Conservation (phyloP, 2,888 invertebrate genomes). For the Pyrrhia umbra region DNA sequence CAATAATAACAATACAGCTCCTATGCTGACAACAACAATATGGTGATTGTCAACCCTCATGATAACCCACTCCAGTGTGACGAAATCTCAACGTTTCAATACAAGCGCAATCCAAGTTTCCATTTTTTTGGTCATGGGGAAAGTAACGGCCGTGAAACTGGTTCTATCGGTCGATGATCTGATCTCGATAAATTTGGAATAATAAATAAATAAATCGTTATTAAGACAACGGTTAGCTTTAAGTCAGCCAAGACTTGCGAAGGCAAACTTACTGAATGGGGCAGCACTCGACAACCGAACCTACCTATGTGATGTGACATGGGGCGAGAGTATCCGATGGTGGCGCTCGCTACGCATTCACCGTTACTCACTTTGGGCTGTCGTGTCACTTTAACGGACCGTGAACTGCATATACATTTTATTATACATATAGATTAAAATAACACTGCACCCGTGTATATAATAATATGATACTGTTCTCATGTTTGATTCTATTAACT, state of each 20-base stretch:
- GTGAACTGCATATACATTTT: conserved; percentile 12
- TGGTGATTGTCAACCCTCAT: neutral
- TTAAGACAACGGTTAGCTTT: conserved; percentile 4
- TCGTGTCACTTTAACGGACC: neutral
- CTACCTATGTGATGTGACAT: conserved; percentile 18
- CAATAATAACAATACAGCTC: neutral
- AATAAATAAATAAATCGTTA: too few species aligned
- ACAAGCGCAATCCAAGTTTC: neutral
- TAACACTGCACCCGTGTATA: conserved; percentile 11
- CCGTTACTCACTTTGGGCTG: conserved; percentile 40
- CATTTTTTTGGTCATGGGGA: conserved; percentile 8
- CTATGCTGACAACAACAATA: neutral
- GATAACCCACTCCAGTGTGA: conserved; percentile 38
- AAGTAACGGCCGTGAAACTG: conserved; percentile 29
- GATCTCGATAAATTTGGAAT: conserved; percentile 16
- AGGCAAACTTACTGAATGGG: conserved; percentile 23
- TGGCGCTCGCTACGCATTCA: conserved; percentile 26
- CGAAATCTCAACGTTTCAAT: conserved; percentile 32
- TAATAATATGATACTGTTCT: conserved; percentile 32
- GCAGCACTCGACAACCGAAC: conserved; percentile 10
- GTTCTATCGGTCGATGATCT: conserved; percentile 32
- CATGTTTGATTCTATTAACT: conserved; percentile 12
- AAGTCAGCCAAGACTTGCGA: neutral
- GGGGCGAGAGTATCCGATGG: conserved; percentile 17
- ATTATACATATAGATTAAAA: conserved; percentile 11